Base-by-base conservation (phyloP, 1,140 invertebrate genomes). In the Saccostrea glomerata region DNA sequence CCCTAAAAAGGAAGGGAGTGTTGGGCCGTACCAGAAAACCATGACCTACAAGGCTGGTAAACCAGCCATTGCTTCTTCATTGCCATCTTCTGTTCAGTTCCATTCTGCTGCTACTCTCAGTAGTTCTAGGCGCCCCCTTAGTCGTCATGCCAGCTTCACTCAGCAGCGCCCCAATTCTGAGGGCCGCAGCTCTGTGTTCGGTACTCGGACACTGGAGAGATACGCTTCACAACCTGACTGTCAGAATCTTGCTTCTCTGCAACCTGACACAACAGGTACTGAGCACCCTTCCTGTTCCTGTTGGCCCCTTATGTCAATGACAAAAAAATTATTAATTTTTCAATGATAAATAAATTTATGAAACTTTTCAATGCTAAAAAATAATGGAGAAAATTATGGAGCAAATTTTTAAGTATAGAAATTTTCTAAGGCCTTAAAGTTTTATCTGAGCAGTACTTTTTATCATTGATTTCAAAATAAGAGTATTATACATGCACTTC, bases 181-280 rank as follows among this genome's bases (percentile, higher is more conserved):
- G 7, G 15, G 84, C 30, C 15, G 30, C 84, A 85, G 1, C n/a
- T 85, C 84, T 13, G 84, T 85, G 56, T 63, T 54, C 56, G 58
- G 30, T 20, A 85, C 84, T 56, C 55, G 54, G 54, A 82, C 90
- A 25, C 73, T 92, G 84, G 91, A 91, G 85, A 86, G 91, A 87
- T 87, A 89, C 82, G 86, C 92, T 70, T 92, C 89, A 83, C 92
- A 91, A 83, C 91, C 90, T 56, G 90, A 91, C 90, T 91, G 90
- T 84, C 91, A 92, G 89, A 91, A 90, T 85, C 90, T 92, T 85
- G 89, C 89, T 90, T 86, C 89, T 58, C 84, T 84, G 88, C 89
- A 85, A 55, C 86, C 85, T 66, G 83, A 87, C 87, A 85, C 88
- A 89, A 91, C 89, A 92, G 91, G 91, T 92, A 92, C 89, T 85